Conservation (phyloP, 2,888 invertebrate genomes). For the Loripinus fragilis region DNA sequence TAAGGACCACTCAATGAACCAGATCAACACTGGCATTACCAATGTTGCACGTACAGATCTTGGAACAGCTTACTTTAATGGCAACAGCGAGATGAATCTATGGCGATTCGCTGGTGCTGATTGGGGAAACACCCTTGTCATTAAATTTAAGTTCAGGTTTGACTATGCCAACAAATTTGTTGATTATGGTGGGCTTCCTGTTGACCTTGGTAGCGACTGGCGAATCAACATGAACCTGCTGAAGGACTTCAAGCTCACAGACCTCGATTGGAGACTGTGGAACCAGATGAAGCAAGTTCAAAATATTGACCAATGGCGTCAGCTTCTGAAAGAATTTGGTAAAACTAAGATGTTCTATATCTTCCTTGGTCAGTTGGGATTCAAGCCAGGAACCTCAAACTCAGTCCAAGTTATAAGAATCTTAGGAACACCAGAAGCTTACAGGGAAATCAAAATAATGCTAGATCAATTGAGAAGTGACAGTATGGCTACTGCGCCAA, state of each 20-base stretch:
- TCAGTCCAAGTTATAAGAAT: constrained; percentile 63
- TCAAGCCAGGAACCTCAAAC: constrained; percentile 62
- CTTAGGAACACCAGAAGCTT: constrained; percentile 62
- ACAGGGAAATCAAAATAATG: constrained; percentile 47
- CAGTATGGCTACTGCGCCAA: constrained; percentile 20
- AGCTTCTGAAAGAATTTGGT: constrained; percentile 60
- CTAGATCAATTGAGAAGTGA: constrained; percentile 44
- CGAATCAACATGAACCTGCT: constrained; percentile 48
- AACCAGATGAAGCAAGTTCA: constrained; percentile 41
- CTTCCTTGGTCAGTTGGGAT: constrained; percentile 62
- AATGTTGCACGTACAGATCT: constrained; percentile 62
- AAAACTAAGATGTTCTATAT: constrained; percentile 62
- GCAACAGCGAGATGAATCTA: constrained; percentile 65
- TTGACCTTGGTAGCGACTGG: constrained; percentile 51
- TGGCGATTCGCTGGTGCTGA: constrained; percentile 66
- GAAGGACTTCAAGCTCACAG: constrained; percentile 44
- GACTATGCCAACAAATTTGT: constrained; percentile 47
- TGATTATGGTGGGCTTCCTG: constrained; percentile 58
- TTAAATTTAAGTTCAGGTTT: constrained; percentile 60
- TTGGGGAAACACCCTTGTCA: constrained; percentile 62
- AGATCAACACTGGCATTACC: constrained; percentile 58
- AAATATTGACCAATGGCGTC: constrained; percentile 47
- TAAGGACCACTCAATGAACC: constrained; percentile 63
- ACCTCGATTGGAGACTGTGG: constrained; percentile 58
- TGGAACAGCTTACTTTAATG: constrained; percentile 71